A percentile compares a stretch with the other conserved stretches of the same genome.
phyloP scores from a whole-genome alignment of 2,113 vertebrate genomes.

The Vicugna pacos region DNA sequence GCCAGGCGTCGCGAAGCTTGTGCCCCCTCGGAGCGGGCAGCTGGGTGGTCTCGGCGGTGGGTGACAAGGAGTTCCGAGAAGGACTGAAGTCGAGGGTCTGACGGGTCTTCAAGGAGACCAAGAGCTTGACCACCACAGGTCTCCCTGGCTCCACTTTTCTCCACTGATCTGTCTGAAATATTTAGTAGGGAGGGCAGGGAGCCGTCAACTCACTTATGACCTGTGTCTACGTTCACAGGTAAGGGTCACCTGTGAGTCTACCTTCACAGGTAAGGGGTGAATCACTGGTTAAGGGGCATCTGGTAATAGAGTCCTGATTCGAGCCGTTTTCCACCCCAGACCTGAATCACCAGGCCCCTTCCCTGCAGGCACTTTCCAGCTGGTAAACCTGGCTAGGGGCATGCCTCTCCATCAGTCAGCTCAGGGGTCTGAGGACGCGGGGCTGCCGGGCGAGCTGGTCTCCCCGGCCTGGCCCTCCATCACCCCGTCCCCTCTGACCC shows the following conservation, averaged over 20 bases:
- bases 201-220: conserved; percentile 29
- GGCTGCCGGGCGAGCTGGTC: not conserved
- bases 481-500: conserved; percentile 57
- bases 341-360: conserved; percentile 11
- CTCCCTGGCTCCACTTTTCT: not conserved
- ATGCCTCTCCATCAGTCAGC: not conserved
- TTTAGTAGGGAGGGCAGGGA: conserved; percentile 38
- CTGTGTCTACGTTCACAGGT: conserved; percentile 75
- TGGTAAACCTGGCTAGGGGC: conserved; percentile 34
- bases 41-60: not conserved
- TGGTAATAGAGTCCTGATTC: not conserved
- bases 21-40: not conserved
- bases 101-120: not conserved
- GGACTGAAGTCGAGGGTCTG: not conserved
- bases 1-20: not conserved
- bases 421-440: not conserved
- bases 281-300: conserved; percentile 44
- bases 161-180: not conserved
- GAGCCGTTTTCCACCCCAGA: not conserved
- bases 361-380: conserved; percentile 19
- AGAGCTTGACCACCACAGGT: not conserved
- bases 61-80: not conserved
- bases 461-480: not conserved
- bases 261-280: conserved; percentile 68
- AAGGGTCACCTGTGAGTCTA: conserved; percentile 74